Conservation (phyloP, 1,140 invertebrate species). For the Zophobas atratus region DNA sequence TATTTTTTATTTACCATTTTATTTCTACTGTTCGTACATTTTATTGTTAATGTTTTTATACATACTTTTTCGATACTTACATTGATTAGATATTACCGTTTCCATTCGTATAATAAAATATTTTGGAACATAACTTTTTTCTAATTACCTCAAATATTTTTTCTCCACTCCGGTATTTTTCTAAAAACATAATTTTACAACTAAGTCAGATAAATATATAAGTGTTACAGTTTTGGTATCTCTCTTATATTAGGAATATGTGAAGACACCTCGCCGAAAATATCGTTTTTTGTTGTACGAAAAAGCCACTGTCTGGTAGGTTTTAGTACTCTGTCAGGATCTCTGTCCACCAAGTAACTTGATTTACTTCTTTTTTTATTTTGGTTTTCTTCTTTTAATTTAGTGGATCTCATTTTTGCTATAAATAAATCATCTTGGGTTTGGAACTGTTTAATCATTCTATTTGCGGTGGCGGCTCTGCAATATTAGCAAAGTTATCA, state of each 20-base stretch:
- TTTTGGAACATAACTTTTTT: neutral
- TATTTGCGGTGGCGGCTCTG: slow-evolving; percentile 61
- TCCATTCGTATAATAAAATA: too few species aligned
- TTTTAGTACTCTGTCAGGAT: slow-evolving; percentile 61
- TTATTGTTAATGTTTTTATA: slow-evolving; percentile 10
- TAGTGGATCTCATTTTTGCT: slow-evolving; percentile 53
- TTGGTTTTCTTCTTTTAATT: slow-evolving; percentile 48
- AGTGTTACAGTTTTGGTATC: slow-evolving; percentile 27
- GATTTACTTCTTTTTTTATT: slow-evolving; percentile 50
- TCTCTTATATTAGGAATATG: slow-evolving; percentile 61
- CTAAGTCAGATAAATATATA: neutral
- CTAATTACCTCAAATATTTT: slow-evolving; percentile 37
- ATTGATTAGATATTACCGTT: too few species aligned
- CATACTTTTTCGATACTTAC: neutral
- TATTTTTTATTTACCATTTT: neutral
- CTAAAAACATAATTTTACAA: slow-evolving; percentile 46
- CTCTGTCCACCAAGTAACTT: slow-evolving; percentile 53
- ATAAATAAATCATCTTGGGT: slow-evolving; percentile 61
- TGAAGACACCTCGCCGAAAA: neutral
- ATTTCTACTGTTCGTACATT: neutral
- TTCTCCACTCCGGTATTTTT: slow-evolving; percentile 61
- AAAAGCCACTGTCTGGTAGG: slow-evolving; percentile 63
- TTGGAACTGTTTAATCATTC: slow-evolving; percentile 63
- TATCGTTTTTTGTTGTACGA: slow-evolving; percentile 17
- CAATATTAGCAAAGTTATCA: slow-evolving; percentile 13